Evolutionary conservation across 2,888 invertebrate genomes (phyloP), one percentile per base, ranked within the genome.

Genomic region (Hoplodrina blanda): DNA sequence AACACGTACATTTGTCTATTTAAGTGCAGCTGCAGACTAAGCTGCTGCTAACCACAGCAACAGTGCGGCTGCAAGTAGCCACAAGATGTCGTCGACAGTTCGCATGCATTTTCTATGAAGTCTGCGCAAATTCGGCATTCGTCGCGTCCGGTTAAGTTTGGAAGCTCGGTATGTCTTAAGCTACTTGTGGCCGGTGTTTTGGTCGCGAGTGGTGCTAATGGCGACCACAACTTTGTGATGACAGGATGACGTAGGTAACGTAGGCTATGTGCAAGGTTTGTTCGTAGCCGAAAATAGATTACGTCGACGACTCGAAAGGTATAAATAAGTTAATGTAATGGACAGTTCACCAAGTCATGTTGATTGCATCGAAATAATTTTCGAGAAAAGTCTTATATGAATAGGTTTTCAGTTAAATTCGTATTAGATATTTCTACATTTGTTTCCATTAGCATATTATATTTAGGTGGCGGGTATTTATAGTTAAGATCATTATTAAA

Each of bases 61-160:
- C 61, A 57, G 53, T 37, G 15, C n/a, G 56, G 63, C 44, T 41
- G 41, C 63, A 71, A 77, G 56, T 70, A 62, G 33, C 82, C 82
- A 50, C 82, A 71, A 78, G 57, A 67, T 67, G 78, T 57, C 73
- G 82, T 73, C 33, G 60, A 76, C 62, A 70, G 54, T 76, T 63
- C 61, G 63, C 82, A 78, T 78, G 82, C 61, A 78, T 78, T 78
- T 78, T 78, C 52, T 67, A 78, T 78, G 78, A 72, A 72, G 61
- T 72, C 57, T 63, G 81, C 50, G 37, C 73, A 62, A 78, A 78
- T 78, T 81, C 64, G 55, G 79, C 55, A 54, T 64, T 78, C 61
- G 63, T 71, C 78, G 63, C 66, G 63, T 62, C 63, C 25, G 66
- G 30, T 33, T 15, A 62, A 81, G 61, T 78, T 78, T 67, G 19